Evolutionary conservation across 2,113 vertebrate genomes (phyloP).

Genomic region (Cebidichthys violaceus): DNA sequence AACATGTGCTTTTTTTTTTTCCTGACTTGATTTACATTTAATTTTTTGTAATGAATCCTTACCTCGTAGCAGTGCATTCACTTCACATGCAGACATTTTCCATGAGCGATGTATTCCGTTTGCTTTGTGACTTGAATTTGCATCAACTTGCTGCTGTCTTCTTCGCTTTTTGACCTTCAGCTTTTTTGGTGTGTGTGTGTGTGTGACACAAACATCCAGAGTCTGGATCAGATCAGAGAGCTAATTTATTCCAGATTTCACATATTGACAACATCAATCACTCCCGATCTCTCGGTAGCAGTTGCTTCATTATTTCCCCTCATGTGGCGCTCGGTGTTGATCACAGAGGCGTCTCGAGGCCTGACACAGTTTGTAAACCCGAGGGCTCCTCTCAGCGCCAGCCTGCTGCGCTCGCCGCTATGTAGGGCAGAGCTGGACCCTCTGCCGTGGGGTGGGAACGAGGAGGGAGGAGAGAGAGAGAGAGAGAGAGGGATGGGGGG

Average conservation of each 20-base stretch:
- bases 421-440: constrained; percentile 81
- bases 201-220: constrained; percentile 49
- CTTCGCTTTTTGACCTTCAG: constrained; percentile 39
- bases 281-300: constrained; percentile 53
- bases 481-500: background rate
- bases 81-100: background rate
- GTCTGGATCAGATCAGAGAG: constrained; percentile 61
- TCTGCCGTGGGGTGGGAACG: constrained; percentile 55
- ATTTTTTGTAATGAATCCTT: background rate
- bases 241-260: constrained; percentile 66
- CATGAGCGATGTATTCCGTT: background rate
- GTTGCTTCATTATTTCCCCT: constrained; percentile 52
- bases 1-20: background rate
- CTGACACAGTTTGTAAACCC: constrained; percentile 84
- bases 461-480: background rate
- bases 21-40: background rate
- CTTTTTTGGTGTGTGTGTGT: constrained; percentile 2
- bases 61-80: background rate
- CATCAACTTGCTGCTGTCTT: background rate
- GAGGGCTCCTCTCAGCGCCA: constrained; percentile 74
- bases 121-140: background rate
- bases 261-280: constrained; percentile 80
- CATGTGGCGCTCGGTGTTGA: constrained; percentile 66
- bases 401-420: constrained; percentile 78
- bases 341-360: constrained; percentile 80